Conservation (phyloP, 2,888 invertebrate genomes). For the Alsophila aescularia region DNA sequence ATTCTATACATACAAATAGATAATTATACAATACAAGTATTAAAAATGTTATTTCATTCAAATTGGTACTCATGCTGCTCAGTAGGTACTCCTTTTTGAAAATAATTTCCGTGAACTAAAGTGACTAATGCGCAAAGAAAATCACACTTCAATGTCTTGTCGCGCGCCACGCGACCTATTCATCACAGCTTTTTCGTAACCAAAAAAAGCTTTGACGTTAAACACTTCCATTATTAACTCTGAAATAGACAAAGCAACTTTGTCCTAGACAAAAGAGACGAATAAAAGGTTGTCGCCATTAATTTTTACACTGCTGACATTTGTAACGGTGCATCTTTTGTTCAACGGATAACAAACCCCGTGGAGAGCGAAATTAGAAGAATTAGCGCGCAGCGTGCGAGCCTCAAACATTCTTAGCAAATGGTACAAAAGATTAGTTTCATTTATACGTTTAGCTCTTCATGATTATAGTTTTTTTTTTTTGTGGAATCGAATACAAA, state of each 20-base stretch:
- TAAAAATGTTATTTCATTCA: no score
- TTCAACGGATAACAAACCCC: conserved; percentile 57
- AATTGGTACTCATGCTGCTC: no score
- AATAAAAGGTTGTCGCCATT: conserved; percentile 81
- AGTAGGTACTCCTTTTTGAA: conserved; percentile 2
- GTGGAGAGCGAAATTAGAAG: conserved; percentile 56
- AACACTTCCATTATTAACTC: conserved; percentile 80
- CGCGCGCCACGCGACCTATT: conserved; percentile 77
- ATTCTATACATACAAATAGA: no score
- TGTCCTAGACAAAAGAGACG: conserved; percentile 72
- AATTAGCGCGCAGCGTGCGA: conserved; percentile 74
- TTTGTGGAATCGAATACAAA: conserved; percentile 59
- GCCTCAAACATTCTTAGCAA: conserved; percentile 46
- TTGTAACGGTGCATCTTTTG: conserved; percentile 77
- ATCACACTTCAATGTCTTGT: conserved; percentile 68
- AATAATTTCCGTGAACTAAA: conserved; percentile 38
- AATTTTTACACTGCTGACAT: conserved; percentile 79
- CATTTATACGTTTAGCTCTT: conserved; percentile 65
- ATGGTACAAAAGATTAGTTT: conserved; percentile 59
- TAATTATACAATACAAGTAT: no score
- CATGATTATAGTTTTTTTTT: conserved; percentile 55
- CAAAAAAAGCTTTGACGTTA: conserved; percentile 79
- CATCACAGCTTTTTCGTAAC: conserved; percentile 67
- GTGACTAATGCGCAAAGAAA: conserved; percentile 73
- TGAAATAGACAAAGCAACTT: conserved; percentile 79